Evolutionary conservation across 2,888 invertebrate species (phyloP), one percentile per base, ranked within the genome.

Genomic region (Nomada goodeniana): DNA sequence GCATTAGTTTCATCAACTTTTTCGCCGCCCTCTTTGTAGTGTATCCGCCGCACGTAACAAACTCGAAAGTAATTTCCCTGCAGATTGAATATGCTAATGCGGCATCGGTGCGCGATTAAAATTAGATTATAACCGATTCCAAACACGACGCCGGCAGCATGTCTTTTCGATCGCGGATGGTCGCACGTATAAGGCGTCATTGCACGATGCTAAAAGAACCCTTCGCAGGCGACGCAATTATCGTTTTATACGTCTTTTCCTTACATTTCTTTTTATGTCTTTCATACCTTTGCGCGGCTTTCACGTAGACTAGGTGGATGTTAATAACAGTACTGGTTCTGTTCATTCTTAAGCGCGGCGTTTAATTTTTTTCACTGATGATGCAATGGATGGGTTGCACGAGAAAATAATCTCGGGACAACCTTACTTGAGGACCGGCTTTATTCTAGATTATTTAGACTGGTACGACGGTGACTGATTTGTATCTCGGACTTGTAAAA

Each of bases 31-130:
- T 76, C 52, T 44, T 26, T n/a, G 36, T 7, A 18, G 47, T 36
- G 36, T 26, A 57, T 67, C 65, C 76, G 64, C 80, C 60, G 76
- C 71, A 82, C 80, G 83, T 83, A 88, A 86, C 86, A 87, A 86
- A 81, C 82, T 89, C 83, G 76, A 84, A 88, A 89, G 88, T 89
- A 88, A 89, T 90, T 90, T 87, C 84, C 85, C 82, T 79, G 74
- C 80, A 85, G 86, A 89, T 87, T 90, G 87, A 90, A 89, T 90
- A 91, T 89, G 90, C 88, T 89, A 89, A 90, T 89, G 63, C 4
- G 11, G 10, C 20, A 26, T 67, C 69, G 71, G 85, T 71, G 67
- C 79, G 84, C 85, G 84, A 90, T 90, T 88, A 89, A 90, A 91
- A 91, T 89, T 88, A 86, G 85, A 90, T 90, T 84, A 86, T 76